Percentiles rank a stretch among this genome's conserved stretches.
Evolutionary conservation across 2,113 vertebrate species (phyloP).

Genomic region (Hylia prasina): DNA sequence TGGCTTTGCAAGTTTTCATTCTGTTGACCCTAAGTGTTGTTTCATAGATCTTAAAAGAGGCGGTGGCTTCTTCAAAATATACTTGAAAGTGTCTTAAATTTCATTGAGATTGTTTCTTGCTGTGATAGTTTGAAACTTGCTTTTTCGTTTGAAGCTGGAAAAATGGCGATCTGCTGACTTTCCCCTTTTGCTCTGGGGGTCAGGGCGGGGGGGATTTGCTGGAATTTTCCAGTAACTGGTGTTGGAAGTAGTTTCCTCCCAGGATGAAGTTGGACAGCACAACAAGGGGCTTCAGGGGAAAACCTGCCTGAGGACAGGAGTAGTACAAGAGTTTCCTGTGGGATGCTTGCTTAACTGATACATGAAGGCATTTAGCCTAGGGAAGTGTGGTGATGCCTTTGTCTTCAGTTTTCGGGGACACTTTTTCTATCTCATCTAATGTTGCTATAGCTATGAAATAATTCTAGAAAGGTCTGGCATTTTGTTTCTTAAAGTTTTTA

Average conservation of each 20-base stretch:
- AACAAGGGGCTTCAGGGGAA: background rate
- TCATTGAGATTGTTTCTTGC: background rate
- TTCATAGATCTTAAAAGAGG: background rate
- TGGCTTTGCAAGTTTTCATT: background rate
- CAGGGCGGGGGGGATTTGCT: background rate
- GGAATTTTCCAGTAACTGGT: slow-evolving; percentile 29
- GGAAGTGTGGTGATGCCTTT: background rate
- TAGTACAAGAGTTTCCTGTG: background rate
- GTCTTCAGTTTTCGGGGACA: background rate
- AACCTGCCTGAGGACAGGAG: background rate
- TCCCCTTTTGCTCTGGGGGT: background rate
- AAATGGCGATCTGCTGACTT: slow-evolving; percentile 2
- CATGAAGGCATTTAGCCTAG: background rate
- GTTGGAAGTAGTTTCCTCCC: background rate
- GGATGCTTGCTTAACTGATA: background rate
- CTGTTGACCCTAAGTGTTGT: background rate
- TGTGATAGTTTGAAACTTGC: background rate
- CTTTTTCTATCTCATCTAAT: background rate
- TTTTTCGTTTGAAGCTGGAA: background rate
- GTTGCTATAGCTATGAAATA: background rate
- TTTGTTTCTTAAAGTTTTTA: background rate
- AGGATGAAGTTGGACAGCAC: background rate
- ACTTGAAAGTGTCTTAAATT: background rate
- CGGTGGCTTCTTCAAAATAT: background rate
- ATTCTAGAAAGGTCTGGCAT: background rate